Evolutionary conservation across 2,888 invertebrate species (phyloP).

Genomic region (Trissoscelio sp.): DNA sequence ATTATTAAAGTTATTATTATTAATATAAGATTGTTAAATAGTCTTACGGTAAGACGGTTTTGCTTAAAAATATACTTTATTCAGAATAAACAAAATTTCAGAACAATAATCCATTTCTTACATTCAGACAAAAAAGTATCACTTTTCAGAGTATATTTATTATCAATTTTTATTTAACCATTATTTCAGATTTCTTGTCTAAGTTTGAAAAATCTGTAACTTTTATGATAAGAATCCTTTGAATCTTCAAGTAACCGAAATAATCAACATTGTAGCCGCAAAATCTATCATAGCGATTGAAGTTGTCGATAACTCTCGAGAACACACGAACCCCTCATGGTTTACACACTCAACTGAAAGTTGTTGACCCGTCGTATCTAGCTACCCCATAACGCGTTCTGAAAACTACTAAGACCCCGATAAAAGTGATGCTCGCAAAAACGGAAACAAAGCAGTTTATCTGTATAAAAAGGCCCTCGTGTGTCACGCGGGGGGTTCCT

Average conservation of each 20-base stretch:
- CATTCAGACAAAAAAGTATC: too few species aligned
- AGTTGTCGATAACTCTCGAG: constrained; percentile 37
- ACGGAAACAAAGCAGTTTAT: constrained; percentile 61
- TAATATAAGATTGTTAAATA: too few species aligned
- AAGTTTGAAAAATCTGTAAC: too few species aligned
- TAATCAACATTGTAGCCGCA: constrained; percentile 33
- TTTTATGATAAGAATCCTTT: not conserved
- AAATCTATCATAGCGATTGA: constrained; percentile 32
- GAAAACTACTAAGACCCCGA: constrained; percentile 47
- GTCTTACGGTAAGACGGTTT: too few species aligned
- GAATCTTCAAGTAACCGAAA: constrained; percentile 18
- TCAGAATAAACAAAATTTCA: too few species aligned
- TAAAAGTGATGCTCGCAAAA: constrained; percentile 56
- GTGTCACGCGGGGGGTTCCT: constrained; percentile 24
- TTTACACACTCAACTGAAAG: constrained; percentile 46
- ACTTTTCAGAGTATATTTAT: too few species aligned
- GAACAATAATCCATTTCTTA: too few species aligned
- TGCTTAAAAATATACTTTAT: too few species aligned
- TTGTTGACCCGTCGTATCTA: constrained; percentile 57
- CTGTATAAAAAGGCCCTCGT: constrained; percentile 44
- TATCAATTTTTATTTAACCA: too few species aligned
- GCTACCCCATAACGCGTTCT: constrained; percentile 30
- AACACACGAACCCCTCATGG: constrained; percentile 33
- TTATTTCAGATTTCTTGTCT: too few species aligned
- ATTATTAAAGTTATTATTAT: too few species aligned